Base-by-base conservation (phyloP, 2,113 vertebrate species). In the Oreochromis spilurus region DNA sequence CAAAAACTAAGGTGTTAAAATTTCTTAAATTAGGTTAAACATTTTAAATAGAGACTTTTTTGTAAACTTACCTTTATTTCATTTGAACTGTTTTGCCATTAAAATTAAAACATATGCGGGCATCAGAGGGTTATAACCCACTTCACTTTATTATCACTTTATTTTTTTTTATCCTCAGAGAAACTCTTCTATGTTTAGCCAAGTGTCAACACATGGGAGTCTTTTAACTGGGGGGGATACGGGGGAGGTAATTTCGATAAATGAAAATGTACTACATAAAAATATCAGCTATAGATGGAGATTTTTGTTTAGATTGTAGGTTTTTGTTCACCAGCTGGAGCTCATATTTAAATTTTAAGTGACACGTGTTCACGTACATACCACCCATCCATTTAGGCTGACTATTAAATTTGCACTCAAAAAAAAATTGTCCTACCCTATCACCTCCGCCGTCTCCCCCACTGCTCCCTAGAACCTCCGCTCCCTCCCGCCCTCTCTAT, bases 401-500 rank as follows among this genome's bases (percentile, higher is more conserved):
- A 55, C 11, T 80, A 24, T 55, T 40, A 55, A 40, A 31, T 77
- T 77, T 31, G 24, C 21, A 31, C 40, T 82, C 10, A 2, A 72
- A 24, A 34, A 53, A 60, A 87, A 87, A 24, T 29, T 65, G 67
- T 88, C 24, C 60, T 78, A 85, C 86, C 87, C 81, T 78, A 3
- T 70, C 55, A 5, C 85, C 81, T 7, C 89, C 48, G 26, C 83
- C 55, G 58, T 43, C 45, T 75, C 81, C 83, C 62, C 72, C 84
- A 5, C 84, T 62, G 79, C 86, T 78, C 65, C 48, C 84, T 62
- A 48, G 43, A 75, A 79, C 72, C 81, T 81, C 82, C 80, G 67
- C 89, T 82, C 88, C 67, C 85, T 90, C 87, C 92, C 86, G 81
- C 86, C 88, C 84, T 87, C 81, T 84, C 84, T 38, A 84, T 72